A percentile compares a stretch with the other conserved stretches of the same genome.
Evolutionary conservation across 1,140 invertebrate genomes (phyloP).

Genomic region (Drosophila orosa): DNA sequence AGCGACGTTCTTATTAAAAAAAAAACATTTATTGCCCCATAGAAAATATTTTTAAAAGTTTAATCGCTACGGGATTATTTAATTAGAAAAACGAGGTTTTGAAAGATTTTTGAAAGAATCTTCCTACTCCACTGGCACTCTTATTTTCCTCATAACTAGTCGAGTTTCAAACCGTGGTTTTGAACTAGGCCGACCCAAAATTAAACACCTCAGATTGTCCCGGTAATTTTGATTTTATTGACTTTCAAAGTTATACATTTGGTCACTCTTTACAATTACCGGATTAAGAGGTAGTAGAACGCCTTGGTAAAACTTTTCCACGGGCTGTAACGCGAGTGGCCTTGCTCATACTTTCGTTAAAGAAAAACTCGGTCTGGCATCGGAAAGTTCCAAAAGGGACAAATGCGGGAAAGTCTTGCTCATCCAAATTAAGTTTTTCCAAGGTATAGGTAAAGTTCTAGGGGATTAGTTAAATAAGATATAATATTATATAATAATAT

Average conservation of each 20-base stretch:
- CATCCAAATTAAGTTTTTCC: constrained; percentile 26
- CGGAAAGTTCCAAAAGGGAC: constrained; percentile 30
- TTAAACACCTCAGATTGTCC: background rate
- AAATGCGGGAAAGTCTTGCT: constrained; percentile 45
- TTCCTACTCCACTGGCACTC: background rate
- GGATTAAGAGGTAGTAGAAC: background rate
- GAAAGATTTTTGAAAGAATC: no score
- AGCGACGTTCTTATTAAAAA: no score
- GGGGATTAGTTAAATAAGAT: background rate
- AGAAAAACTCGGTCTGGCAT: constrained; percentile 14
- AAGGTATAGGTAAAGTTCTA: constrained; percentile 38
- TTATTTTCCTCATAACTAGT: background rate
- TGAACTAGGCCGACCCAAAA: background rate
- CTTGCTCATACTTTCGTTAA: constrained; percentile 9
- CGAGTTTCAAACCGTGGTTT: background rate
- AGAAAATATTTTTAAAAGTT: no score
- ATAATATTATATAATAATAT: background rate
- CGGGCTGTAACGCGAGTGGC: background rate
- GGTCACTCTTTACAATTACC: background rate
- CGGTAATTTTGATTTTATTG: background rate
- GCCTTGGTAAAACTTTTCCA: background rate
- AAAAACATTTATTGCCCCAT: no score
- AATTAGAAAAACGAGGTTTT: no score
- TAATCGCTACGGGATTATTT: no score
- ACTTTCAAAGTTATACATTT: background rate